phyloP scores from a whole-genome alignment of 2,113 vertebrate species.

The Narcine bancroftii region DNA sequence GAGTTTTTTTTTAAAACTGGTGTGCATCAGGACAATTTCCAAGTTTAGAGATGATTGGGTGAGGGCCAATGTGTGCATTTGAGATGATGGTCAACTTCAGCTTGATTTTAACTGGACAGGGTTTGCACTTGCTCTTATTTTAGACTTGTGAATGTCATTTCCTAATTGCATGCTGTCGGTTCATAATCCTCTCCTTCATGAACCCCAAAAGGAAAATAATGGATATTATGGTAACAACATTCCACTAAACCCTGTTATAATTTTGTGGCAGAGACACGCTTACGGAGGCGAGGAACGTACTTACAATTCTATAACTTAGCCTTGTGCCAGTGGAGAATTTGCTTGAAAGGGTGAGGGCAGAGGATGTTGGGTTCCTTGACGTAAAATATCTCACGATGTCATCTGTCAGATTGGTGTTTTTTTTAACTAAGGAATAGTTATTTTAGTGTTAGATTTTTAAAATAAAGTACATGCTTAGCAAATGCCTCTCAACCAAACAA shows the following conservation, averaged over 20 bases:
- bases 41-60: background rate
- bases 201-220: background rate
- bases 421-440: background rate
- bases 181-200: background rate
- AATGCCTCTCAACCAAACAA: background rate
- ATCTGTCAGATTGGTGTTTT: background rate
- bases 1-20: background rate
- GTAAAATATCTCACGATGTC: background rate
- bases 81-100: background rate
- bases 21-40: background rate
- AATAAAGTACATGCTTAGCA: background rate
- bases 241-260: background rate
- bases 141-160: background rate
- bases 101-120: background rate
- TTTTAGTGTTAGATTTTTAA: background rate
- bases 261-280: background rate
- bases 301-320: background rate
- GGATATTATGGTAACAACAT: background rate
- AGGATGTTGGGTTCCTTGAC: too few relatives aligned
- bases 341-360: too few relatives aligned
- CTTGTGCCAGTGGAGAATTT: background rate
- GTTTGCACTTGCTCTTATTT: conserved; percentile 28
- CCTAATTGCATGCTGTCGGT: background rate
- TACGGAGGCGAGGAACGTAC: background rate
- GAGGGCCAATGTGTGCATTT: background rate